phyloP scores from a whole-genome alignment of 2,888 invertebrate species.

The Dinocampus coccinellae region DNA sequence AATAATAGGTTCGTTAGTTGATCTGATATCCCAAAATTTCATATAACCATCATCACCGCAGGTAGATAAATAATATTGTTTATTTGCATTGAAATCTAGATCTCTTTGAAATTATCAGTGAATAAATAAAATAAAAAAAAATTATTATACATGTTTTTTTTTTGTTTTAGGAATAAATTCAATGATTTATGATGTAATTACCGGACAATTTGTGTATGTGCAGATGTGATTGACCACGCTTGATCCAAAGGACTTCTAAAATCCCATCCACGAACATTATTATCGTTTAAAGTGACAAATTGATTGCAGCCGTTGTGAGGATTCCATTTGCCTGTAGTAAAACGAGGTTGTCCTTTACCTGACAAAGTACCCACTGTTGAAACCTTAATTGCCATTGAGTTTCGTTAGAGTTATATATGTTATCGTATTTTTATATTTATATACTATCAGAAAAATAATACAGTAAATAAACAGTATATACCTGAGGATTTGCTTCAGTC shows the following conservation, averaged over 20 bases:
- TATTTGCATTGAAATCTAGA: conserved; percentile 97
- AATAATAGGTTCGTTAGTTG: conserved; percentile 83
- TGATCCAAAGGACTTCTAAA: conserved; percentile 81
- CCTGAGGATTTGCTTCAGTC: conserved; percentile 70
- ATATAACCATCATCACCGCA: conserved; percentile 96
- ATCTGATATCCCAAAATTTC: conserved; percentile 96
- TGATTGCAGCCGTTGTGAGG: conserved; percentile 91
- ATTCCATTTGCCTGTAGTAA: conserved; percentile 93
- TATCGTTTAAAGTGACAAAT: conserved; percentile 89
- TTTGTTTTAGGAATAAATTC: not conserved
- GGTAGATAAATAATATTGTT: conserved; percentile 92
- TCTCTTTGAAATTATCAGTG: conserved; percentile 72
- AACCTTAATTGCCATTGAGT: conserved; percentile 4
- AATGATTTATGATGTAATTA: conserved; percentile 42
- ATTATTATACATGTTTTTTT: not conserved
- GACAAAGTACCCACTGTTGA: conserved; percentile 69
- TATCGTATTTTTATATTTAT: not conserved
- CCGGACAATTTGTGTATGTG: conserved; percentile 87
- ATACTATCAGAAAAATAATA: not conserved
- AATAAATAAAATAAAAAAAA: not conserved
- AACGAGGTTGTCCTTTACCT: conserved; percentile 82
- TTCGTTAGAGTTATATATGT: too few species aligned
- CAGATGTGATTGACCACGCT: conserved; percentile 87
- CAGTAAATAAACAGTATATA: conserved; percentile 39
- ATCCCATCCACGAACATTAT: conserved; percentile 89